Evolutionary conservation across 2,113 vertebrate genomes (phyloP), one percentile per base, ranked within the genome.

Genomic region (Oreocharis arfaki): DNA sequence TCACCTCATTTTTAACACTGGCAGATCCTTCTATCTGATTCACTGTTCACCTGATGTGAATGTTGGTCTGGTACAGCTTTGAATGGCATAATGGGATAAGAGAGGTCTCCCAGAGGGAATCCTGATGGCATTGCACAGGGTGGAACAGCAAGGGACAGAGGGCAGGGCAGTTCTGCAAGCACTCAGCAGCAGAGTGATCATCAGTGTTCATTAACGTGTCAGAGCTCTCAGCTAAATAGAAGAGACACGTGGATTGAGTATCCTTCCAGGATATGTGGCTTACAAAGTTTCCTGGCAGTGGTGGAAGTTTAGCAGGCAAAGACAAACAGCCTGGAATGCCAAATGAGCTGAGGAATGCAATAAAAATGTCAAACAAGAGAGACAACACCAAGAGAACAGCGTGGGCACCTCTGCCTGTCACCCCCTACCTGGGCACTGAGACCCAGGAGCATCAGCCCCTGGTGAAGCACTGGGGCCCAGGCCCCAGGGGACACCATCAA

Each of bases 351-450:
- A 71, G 50, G 28, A 80, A 67, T 6, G 19, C 75, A 69, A 77
- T 61, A 84, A 77, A 77, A 89, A 65, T 3, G 32, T 32, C 16
- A 68, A 10, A 3, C 7, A 56, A 42, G 52, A 71, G 32, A 65
- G 32, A 26, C 32, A 65, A 27, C 27, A 57, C 8, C 59, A 13
- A 57, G 67, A 35, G 52, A 73, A 16, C 59, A 52, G 68, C 0
- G 0, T 44, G 63, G 22, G 23, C 47, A 44, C 19, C 61, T 61
- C 70, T 20, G n/a, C 2, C 37, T 28, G 24, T 20, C 4, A 20
- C 30, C 33, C 70, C 61, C 75, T 4, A 24, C 6, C 22, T 0
- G 0, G 22, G 22, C 73, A n/a, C 73, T 5, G 18, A 49, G 28
- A 65, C 4, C 22, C 56, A 57, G 15, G 19, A 69, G 33, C 32